Conservation (phyloP, 2,113 vertebrate species). For the Limnothrissa miodon region DNA sequence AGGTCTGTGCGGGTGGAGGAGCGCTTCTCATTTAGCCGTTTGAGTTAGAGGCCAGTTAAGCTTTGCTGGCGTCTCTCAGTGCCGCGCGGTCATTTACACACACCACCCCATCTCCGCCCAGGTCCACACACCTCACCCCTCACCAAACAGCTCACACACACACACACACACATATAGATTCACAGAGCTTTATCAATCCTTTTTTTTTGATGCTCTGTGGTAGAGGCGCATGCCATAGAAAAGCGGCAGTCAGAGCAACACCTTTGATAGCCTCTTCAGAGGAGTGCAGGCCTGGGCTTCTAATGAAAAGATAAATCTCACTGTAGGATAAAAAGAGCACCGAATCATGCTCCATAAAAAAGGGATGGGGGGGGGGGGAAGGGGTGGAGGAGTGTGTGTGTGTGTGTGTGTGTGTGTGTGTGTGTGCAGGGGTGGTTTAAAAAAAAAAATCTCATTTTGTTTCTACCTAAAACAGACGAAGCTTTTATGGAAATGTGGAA, state of each 20-base stretch:
- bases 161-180: not conserved
- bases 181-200: not conserved
- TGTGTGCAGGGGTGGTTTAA: not conserved
- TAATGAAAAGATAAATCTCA: constrained; percentile 68
- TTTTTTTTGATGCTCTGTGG: not conserved
- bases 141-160: not conserved
- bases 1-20: constrained; percentile 71
- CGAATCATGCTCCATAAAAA: constrained; percentile 60
- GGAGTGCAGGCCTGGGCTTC: constrained; percentile 6
- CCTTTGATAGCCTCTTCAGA: constrained; percentile 20
- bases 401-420: constrained; percentile 8
- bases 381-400: not conserved
- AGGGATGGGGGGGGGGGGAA: not conserved
- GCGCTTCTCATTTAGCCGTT: constrained; percentile 74
- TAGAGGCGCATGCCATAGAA: not conserved
- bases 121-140: not conserved
- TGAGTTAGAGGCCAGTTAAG: constrained; percentile 75
- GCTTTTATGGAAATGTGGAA: constrained; percentile 90
- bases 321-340: constrained; percentile 59
- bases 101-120: not conserved
- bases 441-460: constrained; percentile 71
- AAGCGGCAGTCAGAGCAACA: constrained; percentile 6
- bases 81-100: constrained; percentile 39
- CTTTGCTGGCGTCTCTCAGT: constrained; percentile 62
- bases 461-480: constrained; percentile 74